A percentile compares a stretch with the other conserved stretches of the same genome.
Evolutionary conservation across 2,113 vertebrate genomes (phyloP).

Genomic region (Malurus elegans): DNA sequence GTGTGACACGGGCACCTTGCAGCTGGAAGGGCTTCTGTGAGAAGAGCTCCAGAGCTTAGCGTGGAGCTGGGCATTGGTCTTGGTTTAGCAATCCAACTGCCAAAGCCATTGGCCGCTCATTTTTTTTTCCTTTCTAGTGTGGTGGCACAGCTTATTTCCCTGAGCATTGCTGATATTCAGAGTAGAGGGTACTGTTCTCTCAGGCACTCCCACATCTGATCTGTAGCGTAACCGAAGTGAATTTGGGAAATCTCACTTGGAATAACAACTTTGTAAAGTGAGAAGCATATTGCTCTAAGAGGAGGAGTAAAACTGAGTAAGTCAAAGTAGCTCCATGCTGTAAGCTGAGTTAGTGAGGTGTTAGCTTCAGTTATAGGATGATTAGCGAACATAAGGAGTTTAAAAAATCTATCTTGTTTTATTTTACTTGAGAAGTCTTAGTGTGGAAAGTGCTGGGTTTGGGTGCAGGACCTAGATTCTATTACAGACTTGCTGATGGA

Average conservation of each 20-base stretch:
- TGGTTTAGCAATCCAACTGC: not conserved
- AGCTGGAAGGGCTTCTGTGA: not conserved
- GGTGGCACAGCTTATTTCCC: not conserved
- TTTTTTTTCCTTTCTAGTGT: not conserved
- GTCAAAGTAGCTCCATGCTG: not conserved
- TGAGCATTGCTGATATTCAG: not conserved
- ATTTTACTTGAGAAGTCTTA: not conserved
- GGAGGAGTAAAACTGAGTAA: not conserved
- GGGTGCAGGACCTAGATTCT: not conserved
- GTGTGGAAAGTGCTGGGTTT: not conserved
- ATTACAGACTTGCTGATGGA: not conserved
- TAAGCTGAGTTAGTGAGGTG: not conserved
- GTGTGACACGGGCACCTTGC: rapidly evolving
- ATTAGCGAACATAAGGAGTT: not conserved
- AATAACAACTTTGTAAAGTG: not conserved
- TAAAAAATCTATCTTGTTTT: not conserved
- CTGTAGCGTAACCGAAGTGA: not conserved
- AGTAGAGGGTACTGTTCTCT: not conserved
- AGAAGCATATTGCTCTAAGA: not conserved
- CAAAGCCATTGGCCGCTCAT: not conserved
- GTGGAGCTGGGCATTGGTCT: not conserved
- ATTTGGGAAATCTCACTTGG: not conserved
- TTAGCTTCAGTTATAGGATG: not conserved
- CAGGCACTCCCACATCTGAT: not conserved
- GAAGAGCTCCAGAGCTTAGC: not conserved